Base-by-base conservation (phyloP, 2,888 invertebrate species). In the Strigamia maritima region DNA sequence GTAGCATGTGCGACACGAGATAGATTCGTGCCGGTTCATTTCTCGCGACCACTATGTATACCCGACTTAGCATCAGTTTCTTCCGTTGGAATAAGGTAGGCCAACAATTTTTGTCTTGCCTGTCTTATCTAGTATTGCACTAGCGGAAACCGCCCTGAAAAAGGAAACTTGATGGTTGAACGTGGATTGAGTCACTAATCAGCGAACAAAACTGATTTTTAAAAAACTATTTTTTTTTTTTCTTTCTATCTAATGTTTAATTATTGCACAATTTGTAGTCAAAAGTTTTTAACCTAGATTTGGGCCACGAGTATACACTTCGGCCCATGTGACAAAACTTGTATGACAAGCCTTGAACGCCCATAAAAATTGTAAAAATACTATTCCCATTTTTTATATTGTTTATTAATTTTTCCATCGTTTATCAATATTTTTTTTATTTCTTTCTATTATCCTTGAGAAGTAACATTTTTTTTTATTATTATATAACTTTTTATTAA, bases 1-100 rank as follows among this genome's bases (percentile, higher is more conserved):
- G 54, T 54, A 54, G 54, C 54, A 54, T 54, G 54, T 54, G 54
- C 54, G 54, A 54, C 54, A 19, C 54, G 54, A 54, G 54, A 54
- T 54, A 54, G 54, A 54, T 54, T 54, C n/a, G 54, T n/a, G 54
- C 54, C 54, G 54, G 54, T 54, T 54, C 54, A 19, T 22, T 54
- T 54, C 54, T 54, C 22, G 16, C 54, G 54, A 19, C 54, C 54
- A 19, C 54, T 22, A 54, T 54, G 54, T 54, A 54, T 19, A 54
- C 54, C 54, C 54, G 19, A 54, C 54, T 19, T 54, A 54, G 54
- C 54, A 54, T 54, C 54, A 8, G 19, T 54, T 54, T 54, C 54
- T 54, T 54, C 54, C 54, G 19, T 54, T 54, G 6, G 19, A 19
- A 54, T 54, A 54, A 54, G 54, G 54, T 54, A 54, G 54, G 54